Evolutionary conservation across 2,888 invertebrate species (phyloP).

Genomic region (Pterostichus madidus): DNA sequence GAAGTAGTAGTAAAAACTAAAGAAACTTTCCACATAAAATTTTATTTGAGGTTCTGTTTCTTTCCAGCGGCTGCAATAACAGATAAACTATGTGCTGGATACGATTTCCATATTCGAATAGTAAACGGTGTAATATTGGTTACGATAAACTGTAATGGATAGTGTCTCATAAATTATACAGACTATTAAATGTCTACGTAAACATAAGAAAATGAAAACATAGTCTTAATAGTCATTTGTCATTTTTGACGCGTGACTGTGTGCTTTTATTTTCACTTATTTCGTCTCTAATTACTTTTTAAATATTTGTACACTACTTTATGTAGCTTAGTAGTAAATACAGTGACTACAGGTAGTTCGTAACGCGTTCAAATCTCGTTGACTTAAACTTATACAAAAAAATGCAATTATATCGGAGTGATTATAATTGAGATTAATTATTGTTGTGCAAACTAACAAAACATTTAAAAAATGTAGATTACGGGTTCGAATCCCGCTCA

Average conservation of each 20-base stretch:
- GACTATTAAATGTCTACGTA: constrained; percentile 30
- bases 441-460: too few relatives aligned
- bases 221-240: not conserved
- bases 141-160: constrained; percentile 54
- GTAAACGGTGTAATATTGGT: constrained; percentile 56
- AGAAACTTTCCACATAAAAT: constrained; percentile 59
- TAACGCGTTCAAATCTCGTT: too few relatives aligned
- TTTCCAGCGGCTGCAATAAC: constrained; percentile 34
- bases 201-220: constrained; percentile 45
- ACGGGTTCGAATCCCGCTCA: too few relatives aligned
- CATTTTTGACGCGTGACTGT: not conserved
- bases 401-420: too few relatives aligned
- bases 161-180: constrained; percentile 48
- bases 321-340: too few relatives aligned
- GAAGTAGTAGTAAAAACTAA: constrained; percentile 58
- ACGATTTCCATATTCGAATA: constrained; percentile 60
- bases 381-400: too few relatives aligned
- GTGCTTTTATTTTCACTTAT: too few relatives aligned
- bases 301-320: too few relatives aligned
- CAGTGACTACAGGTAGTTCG: too few relatives aligned
- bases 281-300: too few relatives aligned
- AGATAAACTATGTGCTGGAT: constrained; percentile 54
- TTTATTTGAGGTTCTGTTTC: constrained; percentile 53
- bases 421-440: too few relatives aligned
- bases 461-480: too few relatives aligned